These are phyloP conservation scores for Ctenicera cuprea DNA, from an alignment of 2,888 invertebrate species.

Conservation along the genomic window DNA sequence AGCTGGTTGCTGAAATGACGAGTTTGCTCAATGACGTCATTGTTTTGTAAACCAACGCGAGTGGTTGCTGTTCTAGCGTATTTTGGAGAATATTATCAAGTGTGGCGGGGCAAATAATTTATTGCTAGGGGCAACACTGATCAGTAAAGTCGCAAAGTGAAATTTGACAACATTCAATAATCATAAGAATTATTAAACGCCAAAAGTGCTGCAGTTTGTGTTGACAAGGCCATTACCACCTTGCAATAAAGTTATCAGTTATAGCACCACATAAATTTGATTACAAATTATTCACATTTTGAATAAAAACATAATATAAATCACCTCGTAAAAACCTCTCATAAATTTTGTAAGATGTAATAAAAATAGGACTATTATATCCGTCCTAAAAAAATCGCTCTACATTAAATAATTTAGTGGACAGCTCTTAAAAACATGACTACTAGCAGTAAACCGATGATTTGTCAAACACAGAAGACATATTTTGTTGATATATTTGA, in stretches of 20 bases:
- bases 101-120: no score
- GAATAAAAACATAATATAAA: slow-evolving; percentile 23
- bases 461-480: slow-evolving; percentile 64
- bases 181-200: no score
- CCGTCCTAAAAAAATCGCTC: slow-evolving; percentile 22
- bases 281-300: slow-evolving; percentile 23
- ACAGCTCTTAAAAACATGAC: slow-evolving; percentile 41
- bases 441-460: slow-evolving; percentile 50
- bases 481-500: slow-evolving; percentile 66
- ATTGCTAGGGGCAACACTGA: no score
- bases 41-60: no score
- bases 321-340: slow-evolving; percentile 14
- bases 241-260: not conserved
- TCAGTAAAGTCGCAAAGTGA: no score
- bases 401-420: slow-evolving; percentile 24
- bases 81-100: no score
- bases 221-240: not conserved
- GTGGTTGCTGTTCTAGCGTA: no score
- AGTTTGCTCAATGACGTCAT: no score
- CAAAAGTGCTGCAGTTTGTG: not conserved
- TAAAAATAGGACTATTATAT: slow-evolving; percentile 27
- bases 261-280: slow-evolving; percentile 6
- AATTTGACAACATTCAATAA: no score
- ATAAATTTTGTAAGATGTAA: slow-evolving; percentile 15
- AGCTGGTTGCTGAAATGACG: no score